Evolutionary conservation across 2,888 invertebrate genomes (phyloP), one percentile per base, ranked within the genome.

Genomic region (Phragmatobia fuliginosa): DNA sequence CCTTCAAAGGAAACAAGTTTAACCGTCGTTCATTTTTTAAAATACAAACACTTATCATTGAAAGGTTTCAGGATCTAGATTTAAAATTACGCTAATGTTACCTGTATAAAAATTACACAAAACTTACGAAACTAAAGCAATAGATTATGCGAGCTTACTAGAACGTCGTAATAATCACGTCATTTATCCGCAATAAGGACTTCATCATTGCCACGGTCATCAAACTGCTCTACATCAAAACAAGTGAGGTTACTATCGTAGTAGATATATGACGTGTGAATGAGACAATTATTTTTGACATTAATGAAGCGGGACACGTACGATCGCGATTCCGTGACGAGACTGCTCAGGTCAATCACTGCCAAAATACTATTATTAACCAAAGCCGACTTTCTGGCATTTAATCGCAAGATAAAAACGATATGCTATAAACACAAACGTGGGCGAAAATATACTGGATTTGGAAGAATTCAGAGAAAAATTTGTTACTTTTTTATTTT

Each of bases 261-360:
- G 93, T 93, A 90, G 86, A 86, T 87, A 74, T 89, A 32, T 63
- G 89, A 88, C 89, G 86, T 83, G 83, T 91, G 94, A 94, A 94
- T 94, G 94, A 91, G 93, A 92, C 90, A 93, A 93, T 93, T 94
- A 94, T 94, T 93, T 94, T 93, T 92, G 91, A 91, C 85, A 88
- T 88, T 90, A 91, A 91, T 88, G 89, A 89, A 85, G 78, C 85
- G 84, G 79, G 82, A 84, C 85, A 87, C 85, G 84, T 85, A 86
- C 84, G 79, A 75, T 75, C 77, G 71, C 60, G 28, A 31, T 78
- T 72, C 74, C 73, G 72, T 85, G 83, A 80, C 83, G 83, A 82
- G 76, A 77, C 83, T 79, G 79, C 75, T 80, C 52, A 58, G 52
- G 77, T 28, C 77, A 76, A 72, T 73, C 77, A 83, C 75, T 93